Evolutionary conservation across 1,140 invertebrate species (phyloP), one percentile per base, ranked within the genome.

Genomic region (Papilio helenus): DNA sequence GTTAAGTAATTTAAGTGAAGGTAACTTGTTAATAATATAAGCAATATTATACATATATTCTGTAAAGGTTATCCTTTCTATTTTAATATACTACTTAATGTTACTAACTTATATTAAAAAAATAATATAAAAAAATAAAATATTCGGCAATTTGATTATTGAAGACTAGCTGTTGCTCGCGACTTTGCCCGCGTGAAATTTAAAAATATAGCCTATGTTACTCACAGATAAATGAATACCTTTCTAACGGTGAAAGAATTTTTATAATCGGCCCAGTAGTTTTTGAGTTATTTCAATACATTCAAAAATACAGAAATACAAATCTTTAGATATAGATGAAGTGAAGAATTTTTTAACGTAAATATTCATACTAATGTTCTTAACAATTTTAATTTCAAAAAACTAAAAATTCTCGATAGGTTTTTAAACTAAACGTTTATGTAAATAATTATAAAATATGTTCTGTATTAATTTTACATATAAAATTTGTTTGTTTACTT

Each of bases 11-110:
- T n/a, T 5, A 55, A 55, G 16, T 55, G 51, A 55, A 55, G 51
- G 51, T 55, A n/a, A 55, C 18, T 55, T 55, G 16, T 55, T 34
- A n/a, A 51, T 4, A 14, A 51, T 51, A 51, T 18, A 42, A 42
- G 18, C 2, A 4, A 18, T 18, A 18, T n/a, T 55, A 8, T 49
- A 18, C 9, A 14, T 46, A 55, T 55, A 55, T 55, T 55, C 8
- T 55, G 18, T 55, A n/a, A 55, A 55, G 51, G 51, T 55, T n/a
- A 55, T n/a, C 51, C 51, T 55, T 55, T 55, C 51, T n/a, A 55
- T 20, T 55, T 55, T n/a, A 55, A 55, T 18, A 55, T 55, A 8
- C 16, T 16, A 49, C 12, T 49, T 16, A 55, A 4, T 55, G 18
- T n/a, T 55, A 55, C 16, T n/a, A 55, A 3, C 2, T 4, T 8